A percentile compares a stretch with the other conserved stretches of the same genome.
These are phyloP conservation scores for Pseudotriccus pelzelni DNA, from an alignment of 2,797 vertebrate genomes.

Conservation along the genomic window DNA sequence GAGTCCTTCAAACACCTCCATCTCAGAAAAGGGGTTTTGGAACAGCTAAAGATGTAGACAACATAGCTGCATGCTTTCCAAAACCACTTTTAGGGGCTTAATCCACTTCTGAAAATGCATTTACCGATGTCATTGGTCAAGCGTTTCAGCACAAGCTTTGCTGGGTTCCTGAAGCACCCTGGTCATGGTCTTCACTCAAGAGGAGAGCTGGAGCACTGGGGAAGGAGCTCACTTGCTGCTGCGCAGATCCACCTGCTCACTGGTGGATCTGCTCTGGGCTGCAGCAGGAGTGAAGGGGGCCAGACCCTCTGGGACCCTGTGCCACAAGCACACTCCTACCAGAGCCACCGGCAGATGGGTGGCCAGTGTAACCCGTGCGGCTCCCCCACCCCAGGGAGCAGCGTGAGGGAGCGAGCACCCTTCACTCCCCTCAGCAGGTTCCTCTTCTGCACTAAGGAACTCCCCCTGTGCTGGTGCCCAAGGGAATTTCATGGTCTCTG, in stretches of 20 bases:
- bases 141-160: background rate
- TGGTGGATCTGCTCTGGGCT: background rate
- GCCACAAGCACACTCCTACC: background rate
- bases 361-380: background rate
- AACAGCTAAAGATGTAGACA: background rate
- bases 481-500: slow-evolving; percentile 1
- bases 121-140: background rate
- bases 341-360: fast-evolving
- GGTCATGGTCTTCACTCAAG: background rate
- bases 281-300: fast-evolving
- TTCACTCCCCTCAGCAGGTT: background rate
- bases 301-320: fast-evolving
- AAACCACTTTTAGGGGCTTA: background rate
- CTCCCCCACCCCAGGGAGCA: background rate
- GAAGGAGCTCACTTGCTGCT: background rate
- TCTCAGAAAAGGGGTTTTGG: background rate
- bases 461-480: background rate
- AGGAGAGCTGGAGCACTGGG: background rate
- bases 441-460: background rate
- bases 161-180: background rate
- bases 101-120: background rate
- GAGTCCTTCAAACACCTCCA: background rate
- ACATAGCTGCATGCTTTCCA: background rate
- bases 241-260: fast-evolving
- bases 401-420: fast-evolving